phyloP scores from a whole-genome alignment of 30 jellyfish, hydroid and myxozoan genomes.

The Chrysaora quinquecirrha region DNA sequence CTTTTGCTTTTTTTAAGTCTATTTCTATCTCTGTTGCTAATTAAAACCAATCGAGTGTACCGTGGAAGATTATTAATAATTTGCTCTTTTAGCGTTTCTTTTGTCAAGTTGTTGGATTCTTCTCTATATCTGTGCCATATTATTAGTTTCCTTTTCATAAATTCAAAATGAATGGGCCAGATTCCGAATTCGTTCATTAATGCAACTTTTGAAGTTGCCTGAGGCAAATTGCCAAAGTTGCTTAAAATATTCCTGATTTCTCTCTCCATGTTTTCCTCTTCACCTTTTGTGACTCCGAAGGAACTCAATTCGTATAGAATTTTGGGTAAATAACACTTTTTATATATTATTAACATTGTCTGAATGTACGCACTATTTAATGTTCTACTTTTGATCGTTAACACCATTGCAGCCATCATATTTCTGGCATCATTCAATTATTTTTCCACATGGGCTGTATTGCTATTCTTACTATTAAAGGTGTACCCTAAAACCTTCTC shows the following conservation, averaged over 20 bases:
- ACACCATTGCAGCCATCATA: not conserved
- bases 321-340: slow-evolving; percentile 13
- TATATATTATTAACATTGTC: not conserved
- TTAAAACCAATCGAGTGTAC: not conserved
- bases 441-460: not conserved
- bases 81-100: slow-evolving; percentile 6
- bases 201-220: slow-evolving; percentile 20
- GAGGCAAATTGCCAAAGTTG: slow-evolving; percentile 33
- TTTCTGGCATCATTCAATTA: not conserved
- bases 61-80: not conserved
- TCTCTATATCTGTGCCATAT: slow-evolving; percentile 9
- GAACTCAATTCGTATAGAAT: slow-evolving; percentile 8
- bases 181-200: slow-evolving; percentile 21
- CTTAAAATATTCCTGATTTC: slow-evolving; percentile 9
- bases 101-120: not conserved
- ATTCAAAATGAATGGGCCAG: slow-evolving; percentile 16
- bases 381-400: not conserved
- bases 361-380: slow-evolving; percentile 7
- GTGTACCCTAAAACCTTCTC: not conserved
- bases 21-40: slow-evolving; percentile 5
- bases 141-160: slow-evolving; percentile 18
- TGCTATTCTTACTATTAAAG: not conserved
- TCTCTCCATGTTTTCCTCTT: slow-evolving; percentile 9
- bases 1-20: not conserved
- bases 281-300: slow-evolving; percentile 5